Conservation (phyloP, 2,797 vertebrate species). For the Thripadectes ignobilis region DNA sequence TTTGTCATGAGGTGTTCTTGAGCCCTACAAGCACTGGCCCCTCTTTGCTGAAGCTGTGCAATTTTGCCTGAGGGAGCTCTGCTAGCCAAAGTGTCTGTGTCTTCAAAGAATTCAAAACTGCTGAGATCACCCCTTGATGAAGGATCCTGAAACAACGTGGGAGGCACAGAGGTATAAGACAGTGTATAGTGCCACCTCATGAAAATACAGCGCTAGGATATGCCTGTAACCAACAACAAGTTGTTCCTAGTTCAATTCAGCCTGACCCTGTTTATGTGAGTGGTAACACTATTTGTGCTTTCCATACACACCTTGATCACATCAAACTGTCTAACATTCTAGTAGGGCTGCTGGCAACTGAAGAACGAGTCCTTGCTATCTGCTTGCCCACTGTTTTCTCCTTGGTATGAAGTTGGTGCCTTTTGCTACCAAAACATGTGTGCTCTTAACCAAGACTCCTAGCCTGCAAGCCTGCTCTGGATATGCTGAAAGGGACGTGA, state of each 20-base stretch:
- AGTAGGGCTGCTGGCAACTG: background rate
- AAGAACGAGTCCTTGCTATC: background rate
- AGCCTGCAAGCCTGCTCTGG: background rate
- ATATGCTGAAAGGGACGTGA: background rate
- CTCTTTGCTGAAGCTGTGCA: slow-evolving; percentile 74
- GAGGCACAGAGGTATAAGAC: slow-evolving; percentile 82
- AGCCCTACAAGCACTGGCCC: slow-evolving; percentile 69
- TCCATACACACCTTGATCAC: background rate
- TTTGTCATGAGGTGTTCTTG: slow-evolving; percentile 73
- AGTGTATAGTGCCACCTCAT: slow-evolving; percentile 70
- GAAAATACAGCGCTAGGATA: slow-evolving; percentile 63
- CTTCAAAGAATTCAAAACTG: slow-evolving; percentile 83
- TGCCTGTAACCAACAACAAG: background rate
- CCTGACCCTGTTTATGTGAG: background rate
- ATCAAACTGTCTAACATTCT: background rate
- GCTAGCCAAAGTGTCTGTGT: slow-evolving; percentile 77
- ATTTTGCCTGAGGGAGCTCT: slow-evolving; percentile 74
- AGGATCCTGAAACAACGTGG: slow-evolving; percentile 88
- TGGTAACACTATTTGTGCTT: background rate
- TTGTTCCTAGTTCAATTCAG: background rate
- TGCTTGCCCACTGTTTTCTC: background rate
- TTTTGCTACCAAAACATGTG: background rate
- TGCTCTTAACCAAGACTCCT: background rate
- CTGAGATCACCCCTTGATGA: slow-evolving; percentile 85
- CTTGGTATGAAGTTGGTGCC: background rate